Evolutionary conservation across 2,888 invertebrate genomes (phyloP).

Genomic region (Rambutsinella grinnellia): DNA sequence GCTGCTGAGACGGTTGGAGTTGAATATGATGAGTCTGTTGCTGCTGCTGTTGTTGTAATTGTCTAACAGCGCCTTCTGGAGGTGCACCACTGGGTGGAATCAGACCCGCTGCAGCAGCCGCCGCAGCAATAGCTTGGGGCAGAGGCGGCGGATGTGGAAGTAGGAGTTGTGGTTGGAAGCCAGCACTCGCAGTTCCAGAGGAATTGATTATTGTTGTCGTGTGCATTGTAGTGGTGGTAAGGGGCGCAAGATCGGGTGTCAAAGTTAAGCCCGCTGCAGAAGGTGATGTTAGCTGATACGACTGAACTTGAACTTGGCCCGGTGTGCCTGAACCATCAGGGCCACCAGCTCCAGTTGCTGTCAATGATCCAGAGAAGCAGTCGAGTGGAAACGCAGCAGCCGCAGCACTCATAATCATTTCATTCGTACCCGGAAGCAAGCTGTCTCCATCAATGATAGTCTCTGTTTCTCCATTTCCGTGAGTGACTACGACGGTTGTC

Average conservation of each 20-base stretch:
- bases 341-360: slow-evolving; percentile 1
- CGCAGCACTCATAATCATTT: slow-evolving; percentile 64
- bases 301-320: slow-evolving; percentile 62
- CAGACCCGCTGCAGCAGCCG: slow-evolving; percentile 70
- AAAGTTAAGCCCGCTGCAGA: slow-evolving; percentile 59
- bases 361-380: slow-evolving; percentile 58
- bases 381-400: slow-evolving; percentile 63
- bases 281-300: slow-evolving; percentile 55
- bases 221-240: slow-evolving; percentile 66
- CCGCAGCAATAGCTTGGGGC: slow-evolving; percentile 67
- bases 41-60: slow-evolving; percentile 46
- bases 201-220: slow-evolving; percentile 64
- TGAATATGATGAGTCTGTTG: slow-evolving; percentile 25
- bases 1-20: slow-evolving; percentile 59
- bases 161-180: slow-evolving; percentile 61
- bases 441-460: slow-evolving; percentile 65
- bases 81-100: slow-evolving; percentile 60
- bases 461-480: slow-evolving; percentile 66
- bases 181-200: slow-evolving; percentile 42
- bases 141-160: slow-evolving; percentile 68
- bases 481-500: slow-evolving; percentile 65
- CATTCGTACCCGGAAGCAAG: slow-evolving; percentile 63
- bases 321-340: slow-evolving; percentile 10
- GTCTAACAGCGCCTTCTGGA: slow-evolving; percentile 33
- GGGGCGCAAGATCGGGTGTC: slow-evolving; percentile 50